Percentiles rank a stretch among this genome's conserved stretches.
These are phyloP conservation scores for Drosophila baimaii DNA, from an alignment of 1,140 invertebrate genomes.

Conservation along the genomic window DNA sequence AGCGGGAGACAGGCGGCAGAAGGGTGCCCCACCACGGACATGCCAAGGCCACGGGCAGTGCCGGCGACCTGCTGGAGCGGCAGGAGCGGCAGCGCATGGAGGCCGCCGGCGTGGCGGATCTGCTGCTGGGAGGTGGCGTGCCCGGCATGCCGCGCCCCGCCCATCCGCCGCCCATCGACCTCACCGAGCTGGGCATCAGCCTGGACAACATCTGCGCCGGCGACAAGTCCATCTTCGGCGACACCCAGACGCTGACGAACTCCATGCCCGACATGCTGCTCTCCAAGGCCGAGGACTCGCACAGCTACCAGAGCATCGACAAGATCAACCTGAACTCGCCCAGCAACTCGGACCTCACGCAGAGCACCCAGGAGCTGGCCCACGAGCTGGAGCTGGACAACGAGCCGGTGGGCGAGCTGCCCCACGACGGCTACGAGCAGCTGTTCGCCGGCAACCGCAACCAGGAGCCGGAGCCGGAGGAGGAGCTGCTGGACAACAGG, in stretches of 20 bases:
- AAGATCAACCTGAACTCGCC: conserved; percentile 82
- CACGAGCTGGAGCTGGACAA: conserved; percentile 77
- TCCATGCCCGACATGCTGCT: conserved; percentile 82
- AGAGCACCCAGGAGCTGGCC: conserved; percentile 80
- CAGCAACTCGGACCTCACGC: conserved; percentile 77
- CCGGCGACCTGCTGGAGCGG: conserved; percentile 73
- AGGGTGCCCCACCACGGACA: conserved; percentile 33
- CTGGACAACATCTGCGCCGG: conserved; percentile 80
- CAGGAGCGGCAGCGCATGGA: conserved; percentile 84
- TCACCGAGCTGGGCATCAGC: conserved; percentile 82
- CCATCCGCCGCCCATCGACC: conserved; percentile 79
- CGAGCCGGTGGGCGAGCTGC: conserved; percentile 61
- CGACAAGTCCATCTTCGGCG: conserved; percentile 79
- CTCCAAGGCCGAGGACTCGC: conserved; percentile 79
- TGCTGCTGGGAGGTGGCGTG: conserved; percentile 64
- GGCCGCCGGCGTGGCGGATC: conserved; percentile 85
- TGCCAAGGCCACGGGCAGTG: conserved; percentile 59
- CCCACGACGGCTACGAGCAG: conserved; percentile 75
- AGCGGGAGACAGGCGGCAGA: conserved; percentile 24
- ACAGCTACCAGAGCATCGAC: conserved; percentile 83
- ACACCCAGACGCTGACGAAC: conserved; percentile 69
- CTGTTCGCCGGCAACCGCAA: conserved; percentile 55
- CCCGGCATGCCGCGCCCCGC: conserved; percentile 77
- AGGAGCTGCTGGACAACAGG: conserved; percentile 68
- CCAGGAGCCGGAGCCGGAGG: conserved; percentile 35